phyloP scores from a whole-genome alignment of 1,140 invertebrate genomes.

The Oedothorax gibbosus region DNA sequence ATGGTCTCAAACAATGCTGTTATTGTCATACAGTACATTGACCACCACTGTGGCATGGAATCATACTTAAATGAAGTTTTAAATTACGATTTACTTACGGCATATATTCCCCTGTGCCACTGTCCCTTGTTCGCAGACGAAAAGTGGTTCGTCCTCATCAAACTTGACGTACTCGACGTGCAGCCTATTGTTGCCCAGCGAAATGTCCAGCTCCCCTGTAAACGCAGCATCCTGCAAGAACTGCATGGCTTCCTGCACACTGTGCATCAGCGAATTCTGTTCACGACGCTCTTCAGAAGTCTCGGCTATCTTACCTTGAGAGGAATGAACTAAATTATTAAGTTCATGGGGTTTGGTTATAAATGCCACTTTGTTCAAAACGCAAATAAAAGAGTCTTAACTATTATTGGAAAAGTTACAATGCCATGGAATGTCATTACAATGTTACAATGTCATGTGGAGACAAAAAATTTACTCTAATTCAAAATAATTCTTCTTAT shows the following conservation, averaged over 20 bases:
- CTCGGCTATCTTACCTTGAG: constrained; percentile 39
- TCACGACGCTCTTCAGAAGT: constrained; percentile 27
- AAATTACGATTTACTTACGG: constrained; percentile 66
- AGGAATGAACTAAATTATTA: background rate
- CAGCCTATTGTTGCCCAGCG: constrained; percentile 65
- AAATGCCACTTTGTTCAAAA: too few species aligned
- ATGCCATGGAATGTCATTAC: too few species aligned
- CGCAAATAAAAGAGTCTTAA: too few species aligned
- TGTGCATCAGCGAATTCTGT: constrained; percentile 62
- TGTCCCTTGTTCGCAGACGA: constrained; percentile 69
- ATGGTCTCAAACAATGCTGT: too few species aligned
- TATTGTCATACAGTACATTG: background rate
- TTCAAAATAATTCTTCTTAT: too few species aligned
- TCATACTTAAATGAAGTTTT: background rate
- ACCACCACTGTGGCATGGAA: constrained; percentile 7
- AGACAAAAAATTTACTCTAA: too few species aligned
- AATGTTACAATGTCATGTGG: too few species aligned
- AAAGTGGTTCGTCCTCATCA: constrained; percentile 64
- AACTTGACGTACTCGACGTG: constrained; percentile 65
- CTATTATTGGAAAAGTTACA: too few species aligned
- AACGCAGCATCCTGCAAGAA: constrained; percentile 66
- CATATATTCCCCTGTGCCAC: constrained; percentile 67
- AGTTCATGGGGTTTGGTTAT: too few species aligned
- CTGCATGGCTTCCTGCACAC: constrained; percentile 64
- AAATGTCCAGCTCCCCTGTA: constrained; percentile 67